Conservation (phyloP, 2,113 vertebrate genomes). For the Turnix velox region DNA sequence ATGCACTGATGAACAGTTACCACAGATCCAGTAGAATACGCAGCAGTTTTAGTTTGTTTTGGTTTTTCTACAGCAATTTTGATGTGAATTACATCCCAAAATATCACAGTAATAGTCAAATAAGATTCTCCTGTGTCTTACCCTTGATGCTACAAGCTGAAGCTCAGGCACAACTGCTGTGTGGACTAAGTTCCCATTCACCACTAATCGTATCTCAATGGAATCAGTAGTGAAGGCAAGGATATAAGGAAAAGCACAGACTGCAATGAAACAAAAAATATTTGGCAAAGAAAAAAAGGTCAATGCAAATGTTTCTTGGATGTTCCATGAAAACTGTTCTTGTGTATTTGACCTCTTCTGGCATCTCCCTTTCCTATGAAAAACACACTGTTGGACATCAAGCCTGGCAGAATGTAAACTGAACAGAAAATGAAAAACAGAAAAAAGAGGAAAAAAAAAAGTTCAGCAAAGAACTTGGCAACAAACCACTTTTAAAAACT, state of each 20-base stretch:
- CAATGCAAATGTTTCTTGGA: not conserved
- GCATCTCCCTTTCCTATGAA: not conserved
- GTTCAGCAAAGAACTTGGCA: not conserved
- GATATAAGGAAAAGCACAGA: constrained; percentile 97
- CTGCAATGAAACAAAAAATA: constrained; percentile 67
- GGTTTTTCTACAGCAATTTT: not conserved
- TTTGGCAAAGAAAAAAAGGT: not conserved
- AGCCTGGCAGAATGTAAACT: not conserved
- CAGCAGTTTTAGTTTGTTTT: not conserved
- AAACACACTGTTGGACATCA: not conserved
- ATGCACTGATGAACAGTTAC: not conserved
- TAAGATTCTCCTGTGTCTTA: constrained; percentile 64
- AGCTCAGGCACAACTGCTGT: constrained; percentile 94
- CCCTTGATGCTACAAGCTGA: constrained; percentile 90
- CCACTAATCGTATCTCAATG: constrained; percentile 96
- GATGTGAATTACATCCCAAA: not conserved
- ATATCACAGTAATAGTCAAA: not conserved
- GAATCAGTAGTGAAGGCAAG: constrained; percentile 97
- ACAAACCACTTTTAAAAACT: not conserved
- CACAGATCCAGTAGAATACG: not conserved
- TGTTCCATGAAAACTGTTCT: not conserved
- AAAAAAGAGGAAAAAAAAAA: not conserved
- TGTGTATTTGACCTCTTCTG: not conserved
- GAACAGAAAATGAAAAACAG: not conserved
- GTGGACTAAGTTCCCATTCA: constrained; percentile 98